Evolutionary conservation across 2,888 invertebrate species (phyloP), one percentile per base, ranked within the genome.

Genomic region (Scaptomyza tumidula): DNA sequence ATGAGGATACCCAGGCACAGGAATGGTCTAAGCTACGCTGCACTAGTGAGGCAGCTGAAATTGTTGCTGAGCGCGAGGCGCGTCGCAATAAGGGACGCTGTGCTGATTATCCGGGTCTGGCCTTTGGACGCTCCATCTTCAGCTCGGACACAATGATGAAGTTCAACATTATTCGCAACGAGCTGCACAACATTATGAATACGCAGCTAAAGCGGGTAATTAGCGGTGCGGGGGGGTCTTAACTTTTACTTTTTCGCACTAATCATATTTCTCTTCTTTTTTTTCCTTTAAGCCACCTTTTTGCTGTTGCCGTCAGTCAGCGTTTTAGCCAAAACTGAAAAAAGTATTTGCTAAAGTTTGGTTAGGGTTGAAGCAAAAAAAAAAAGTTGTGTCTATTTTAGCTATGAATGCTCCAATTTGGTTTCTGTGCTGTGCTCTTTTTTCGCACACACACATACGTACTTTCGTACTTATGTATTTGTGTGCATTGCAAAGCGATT

Each of bases 131-230:
- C 82, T 97, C 97, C 74, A 96, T 98, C 91, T 98, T 98, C 93
- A 98, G 97, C 90, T 98, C 98, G 62, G 98, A 98, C 91, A 98
- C 98, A 10, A 96, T 98, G 95, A 98, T 99, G 96, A 98, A 98
- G 93, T 98, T 98, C 93, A 97, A 96, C 92, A 96, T 99, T 83
- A 99, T 99, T 92, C 96, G 96, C 92, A 98, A 98, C 93, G 99
- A 99, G 94, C 94, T 99, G 92, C 98, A 98, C 94, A 99, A 99
- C 93, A 98, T 98, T 92, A 97, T 97, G 95, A 97, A 97, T 92
- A 97, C 97, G 92, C 98, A 98, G 92, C 94, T 99, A 84, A 98
- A 97, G 94, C 95, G 98, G 98, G 98, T 98, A 96, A 92, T 83
- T 90, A 78, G 44, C 29, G 52, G 53, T 60, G 64, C 7, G 66